Evolutionary conservation across 2,113 vertebrate species (phyloP).

Genomic region (Cephalopterus ornatus): DNA sequence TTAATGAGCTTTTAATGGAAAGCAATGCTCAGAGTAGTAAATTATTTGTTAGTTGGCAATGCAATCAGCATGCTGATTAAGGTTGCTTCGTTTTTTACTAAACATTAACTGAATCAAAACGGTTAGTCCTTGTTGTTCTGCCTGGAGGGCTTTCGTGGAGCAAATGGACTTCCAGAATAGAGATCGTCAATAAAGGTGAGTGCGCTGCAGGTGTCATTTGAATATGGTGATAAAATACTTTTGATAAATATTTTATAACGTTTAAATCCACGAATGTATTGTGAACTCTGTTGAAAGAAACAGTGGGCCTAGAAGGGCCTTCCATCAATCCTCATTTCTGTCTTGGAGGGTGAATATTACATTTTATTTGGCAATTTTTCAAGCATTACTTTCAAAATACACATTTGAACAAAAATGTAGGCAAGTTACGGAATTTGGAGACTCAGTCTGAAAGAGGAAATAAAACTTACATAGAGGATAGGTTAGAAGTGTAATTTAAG

Average conservation of each 20-base stretch:
- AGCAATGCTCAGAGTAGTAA: slow-evolving; percentile 82
- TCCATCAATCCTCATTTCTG: slow-evolving; percentile 28
- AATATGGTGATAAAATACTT: slow-evolving; percentile 74
- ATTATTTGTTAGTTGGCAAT: slow-evolving; percentile 86
- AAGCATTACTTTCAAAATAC: neutral
- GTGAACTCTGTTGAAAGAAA: slow-evolving; percentile 68
- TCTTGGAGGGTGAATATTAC: neutral
- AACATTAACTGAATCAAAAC: slow-evolving; percentile 80
- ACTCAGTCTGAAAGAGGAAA: neutral
- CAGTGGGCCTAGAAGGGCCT: slow-evolving; percentile 67
- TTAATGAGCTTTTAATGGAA: slow-evolving; percentile 87
- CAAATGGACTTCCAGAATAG: slow-evolving; percentile 77
- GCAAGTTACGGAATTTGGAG: neutral
- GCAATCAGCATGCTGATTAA: slow-evolving; percentile 87
- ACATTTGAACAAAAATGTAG: neutral
- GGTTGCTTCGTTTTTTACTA: slow-evolving; percentile 78
- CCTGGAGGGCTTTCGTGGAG: slow-evolving; percentile 72
- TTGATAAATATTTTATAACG: slow-evolving; percentile 80
- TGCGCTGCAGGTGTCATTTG: slow-evolving; percentile 77
- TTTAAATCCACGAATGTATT: slow-evolving; percentile 70
- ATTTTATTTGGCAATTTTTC: neutral
- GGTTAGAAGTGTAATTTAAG: slow-evolving; percentile 19
- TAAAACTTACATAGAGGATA: neutral
- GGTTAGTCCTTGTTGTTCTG: slow-evolving; percentile 74
- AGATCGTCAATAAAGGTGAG: slow-evolving; percentile 82